Evolutionary conservation across 1,140 invertebrate species (phyloP).

Genomic region (Magallana angulata): DNA sequence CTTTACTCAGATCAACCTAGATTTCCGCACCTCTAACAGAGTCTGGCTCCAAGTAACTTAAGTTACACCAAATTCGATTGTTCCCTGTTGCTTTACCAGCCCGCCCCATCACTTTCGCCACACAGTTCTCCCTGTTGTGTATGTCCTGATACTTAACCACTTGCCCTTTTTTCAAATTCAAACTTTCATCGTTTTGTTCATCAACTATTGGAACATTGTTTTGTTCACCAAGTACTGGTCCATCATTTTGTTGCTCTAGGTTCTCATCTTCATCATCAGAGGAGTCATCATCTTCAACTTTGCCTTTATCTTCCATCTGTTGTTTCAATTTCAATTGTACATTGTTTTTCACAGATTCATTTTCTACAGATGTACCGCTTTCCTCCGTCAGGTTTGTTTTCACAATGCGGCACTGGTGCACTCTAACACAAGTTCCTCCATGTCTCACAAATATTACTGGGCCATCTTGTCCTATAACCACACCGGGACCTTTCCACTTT

Average conservation of each 20-base stretch:
- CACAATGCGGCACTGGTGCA: constrained; percentile 33
- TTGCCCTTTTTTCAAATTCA: not conserved
- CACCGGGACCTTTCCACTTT: constrained; percentile 60
- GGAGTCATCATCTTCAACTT: no score
- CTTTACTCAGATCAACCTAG: constrained; percentile 44
- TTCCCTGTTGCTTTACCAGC: constrained; percentile 54
- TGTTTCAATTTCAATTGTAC: no score
- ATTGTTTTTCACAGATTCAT: no score
- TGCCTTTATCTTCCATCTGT: no score
- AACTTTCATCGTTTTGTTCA: constrained; percentile 9
- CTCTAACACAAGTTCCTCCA: constrained; percentile 55
- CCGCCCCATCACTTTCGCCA: constrained; percentile 49
- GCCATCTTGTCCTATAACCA: constrained; percentile 59
- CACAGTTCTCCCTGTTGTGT: constrained; percentile 4
- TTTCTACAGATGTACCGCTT: no score
- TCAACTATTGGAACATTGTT: not conserved
- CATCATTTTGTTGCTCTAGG: constrained; percentile 18
- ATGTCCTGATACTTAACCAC: constrained; percentile 45
- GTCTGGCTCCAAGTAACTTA: constrained; percentile 1
- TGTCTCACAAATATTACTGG: constrained; percentile 55
- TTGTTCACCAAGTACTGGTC: not conserved
- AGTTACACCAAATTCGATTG: not conserved
- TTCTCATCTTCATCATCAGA: not conserved
- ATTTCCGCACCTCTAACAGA: constrained; percentile 12
- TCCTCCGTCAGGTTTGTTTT: not conserved